A percentile compares a stretch with the other conserved stretches of the same genome.
Conservation (phyloP, 2,113 vertebrate genomes). For the Myotis davidii region DNA sequence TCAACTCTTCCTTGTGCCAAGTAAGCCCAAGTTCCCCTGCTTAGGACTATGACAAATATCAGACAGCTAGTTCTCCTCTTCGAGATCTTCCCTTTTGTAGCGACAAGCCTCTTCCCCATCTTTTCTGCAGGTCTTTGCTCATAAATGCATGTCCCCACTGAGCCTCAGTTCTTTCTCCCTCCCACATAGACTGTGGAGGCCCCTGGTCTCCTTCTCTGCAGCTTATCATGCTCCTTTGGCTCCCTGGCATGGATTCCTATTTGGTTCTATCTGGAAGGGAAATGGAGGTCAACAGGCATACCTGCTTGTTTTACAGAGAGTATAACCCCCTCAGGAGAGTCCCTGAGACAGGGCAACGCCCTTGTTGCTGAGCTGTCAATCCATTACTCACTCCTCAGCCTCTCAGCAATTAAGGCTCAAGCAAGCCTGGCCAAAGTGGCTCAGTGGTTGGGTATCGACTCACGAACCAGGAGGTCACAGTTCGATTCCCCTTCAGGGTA, state of each 20-base stretch:
- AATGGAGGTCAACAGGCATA: not conserved
- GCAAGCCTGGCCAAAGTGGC: too few relatives aligned
- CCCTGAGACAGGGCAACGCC: not conserved
- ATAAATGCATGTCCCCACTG: not conserved
- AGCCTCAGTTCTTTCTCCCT: not conserved
- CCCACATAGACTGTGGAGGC: not conserved
- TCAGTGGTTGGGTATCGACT: too few relatives aligned
- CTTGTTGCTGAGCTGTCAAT: not conserved
- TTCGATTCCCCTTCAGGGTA: too few relatives aligned
- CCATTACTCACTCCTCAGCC: not conserved
- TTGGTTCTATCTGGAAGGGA: not conserved
- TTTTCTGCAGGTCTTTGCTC: not conserved
- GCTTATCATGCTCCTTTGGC: not conserved
- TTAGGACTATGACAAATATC: not conserved
- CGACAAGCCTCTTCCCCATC: fast-evolving
- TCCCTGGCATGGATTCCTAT: not conserved
- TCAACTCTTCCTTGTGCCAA: not conserved
- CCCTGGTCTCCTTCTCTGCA: not conserved
- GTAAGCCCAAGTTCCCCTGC: not conserved
- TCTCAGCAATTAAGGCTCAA: not conserved
- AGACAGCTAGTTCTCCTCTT: not conserved
- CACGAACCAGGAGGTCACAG: too few relatives aligned
- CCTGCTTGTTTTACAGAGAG: not conserved
- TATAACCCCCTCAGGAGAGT: not conserved
- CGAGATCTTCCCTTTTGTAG: not conserved